Conservation (phyloP, 2,888 invertebrate species). For the Nysson spinosus region DNA sequence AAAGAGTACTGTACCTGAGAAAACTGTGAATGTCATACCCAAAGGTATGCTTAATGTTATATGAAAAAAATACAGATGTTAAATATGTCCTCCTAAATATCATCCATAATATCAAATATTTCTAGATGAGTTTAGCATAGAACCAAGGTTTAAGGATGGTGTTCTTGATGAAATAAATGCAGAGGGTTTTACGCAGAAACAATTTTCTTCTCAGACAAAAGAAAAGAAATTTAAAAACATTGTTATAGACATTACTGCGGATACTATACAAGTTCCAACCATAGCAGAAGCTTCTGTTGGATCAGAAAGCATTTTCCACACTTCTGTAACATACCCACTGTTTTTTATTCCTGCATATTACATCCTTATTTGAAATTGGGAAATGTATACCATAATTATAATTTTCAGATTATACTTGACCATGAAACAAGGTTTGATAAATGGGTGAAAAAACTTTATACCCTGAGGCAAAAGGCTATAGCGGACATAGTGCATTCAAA, state of each 20-base stretch:
- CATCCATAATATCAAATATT: not conserved
- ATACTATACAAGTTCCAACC: constrained; percentile 84
- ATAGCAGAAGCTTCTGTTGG: constrained; percentile 63
- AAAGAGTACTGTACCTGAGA: constrained; percentile 60
- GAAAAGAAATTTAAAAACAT: constrained; percentile 84
- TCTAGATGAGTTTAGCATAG: constrained; percentile 73
- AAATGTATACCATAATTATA: not conserved
- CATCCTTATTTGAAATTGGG: too few relatives aligned
- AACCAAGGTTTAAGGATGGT: constrained; percentile 74
- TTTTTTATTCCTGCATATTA: too few relatives aligned
- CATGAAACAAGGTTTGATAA: constrained; percentile 85
- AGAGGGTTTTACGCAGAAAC: constrained; percentile 83
- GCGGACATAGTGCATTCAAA: constrained; percentile 71
- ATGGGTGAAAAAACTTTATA: constrained; percentile 86
- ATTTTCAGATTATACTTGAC: constrained; percentile 82
- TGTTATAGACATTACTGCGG: constrained; percentile 85
- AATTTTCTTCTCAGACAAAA: constrained; percentile 78
- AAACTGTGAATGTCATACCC: constrained; percentile 43
- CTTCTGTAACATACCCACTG: constrained; percentile 65
- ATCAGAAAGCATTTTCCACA: constrained; percentile 72
- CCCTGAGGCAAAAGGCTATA: constrained; percentile 82
- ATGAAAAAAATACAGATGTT: not conserved
- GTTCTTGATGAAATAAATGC: constrained; percentile 85
- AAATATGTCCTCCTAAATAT: not conserved
- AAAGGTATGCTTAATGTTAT: constrained; percentile 61